A percentile compares a stretch with the other conserved stretches of the same genome.
Evolutionary conservation across 2,888 invertebrate genomes (phyloP).

Genomic region (Stegana nigrithorax): DNA sequence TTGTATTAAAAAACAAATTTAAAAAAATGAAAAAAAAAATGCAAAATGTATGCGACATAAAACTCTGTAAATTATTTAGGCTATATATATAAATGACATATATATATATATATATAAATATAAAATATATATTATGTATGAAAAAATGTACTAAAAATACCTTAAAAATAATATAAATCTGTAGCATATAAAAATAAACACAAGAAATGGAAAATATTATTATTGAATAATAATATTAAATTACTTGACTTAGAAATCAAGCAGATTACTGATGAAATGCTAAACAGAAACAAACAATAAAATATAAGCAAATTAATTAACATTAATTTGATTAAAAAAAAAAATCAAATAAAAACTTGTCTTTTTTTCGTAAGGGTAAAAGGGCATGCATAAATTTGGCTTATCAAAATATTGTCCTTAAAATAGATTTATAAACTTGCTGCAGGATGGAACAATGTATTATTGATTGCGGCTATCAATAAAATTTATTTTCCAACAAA

Average conservation of each 20-base stretch:
- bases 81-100: conserved; percentile 15
- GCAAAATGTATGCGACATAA: conserved; percentile 17
- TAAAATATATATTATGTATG: conserved; percentile 22
- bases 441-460: too few species aligned
- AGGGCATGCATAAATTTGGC: neutral
- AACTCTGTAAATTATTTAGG: conserved; percentile 40
- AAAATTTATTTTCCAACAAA: too few species aligned
- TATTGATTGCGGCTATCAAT: too few species aligned
- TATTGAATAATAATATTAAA: conserved; percentile 34
- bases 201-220: conserved; percentile 11
- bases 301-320: conserved; percentile 46
- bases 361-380: neutral
- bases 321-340: conserved; percentile 48
- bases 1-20: neutral
- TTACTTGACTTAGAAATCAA: conserved; percentile 1
- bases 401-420: too few species aligned
- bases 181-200: conserved; percentile 36
- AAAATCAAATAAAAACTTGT: conserved; percentile 9
- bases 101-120: conserved; percentile 17
- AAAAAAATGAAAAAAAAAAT: neutral
- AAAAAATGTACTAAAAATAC: conserved; percentile 10
- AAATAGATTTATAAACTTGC: too few species aligned
- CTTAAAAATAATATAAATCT: conserved; percentile 34
- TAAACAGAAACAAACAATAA: conserved; percentile 30
- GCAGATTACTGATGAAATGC: conserved; percentile 44